Base-by-base conservation (phyloP, 2,113 vertebrate species). In the Tringa solitaria region DNA sequence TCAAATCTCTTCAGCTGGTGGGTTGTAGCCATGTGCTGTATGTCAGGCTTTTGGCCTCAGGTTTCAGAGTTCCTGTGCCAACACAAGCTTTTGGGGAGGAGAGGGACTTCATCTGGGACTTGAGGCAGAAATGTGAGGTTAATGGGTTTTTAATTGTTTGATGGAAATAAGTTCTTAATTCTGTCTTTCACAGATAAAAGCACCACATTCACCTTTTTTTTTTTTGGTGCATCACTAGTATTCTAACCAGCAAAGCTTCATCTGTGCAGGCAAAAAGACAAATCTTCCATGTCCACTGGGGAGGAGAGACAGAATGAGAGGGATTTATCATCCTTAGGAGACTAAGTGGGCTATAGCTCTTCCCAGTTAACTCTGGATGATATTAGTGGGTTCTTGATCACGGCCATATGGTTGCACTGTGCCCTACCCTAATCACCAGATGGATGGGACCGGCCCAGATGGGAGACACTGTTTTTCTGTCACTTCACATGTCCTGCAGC, bases 321-420 rank as follows among this genome's bases (percentile, higher is more conserved):
- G 35, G 33, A 92, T 96, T 92, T 77, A 63, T 88, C 93, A 89
- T 92, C 64, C 60, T 81, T 93, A 95, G 89, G 64, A 81, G 41
- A 12, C 72, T 89, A 90, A 88, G 79, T 92, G 76, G 67, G 80
- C 73, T 77, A 37, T n/a, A 43, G 89, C 48, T 70, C 37, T 61
- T 92, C 50, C 68, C 41, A 41, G 39, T 37, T 75, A 74, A 37
- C 68, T 70, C 68, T 67, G 76, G 83, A 27, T 74, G 83, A 27
- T 51, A 20, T 70, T 74, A 84, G 83, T 89, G 91, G 77, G 86
- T 92, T 86, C 89, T 69, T 94, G 92, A 91, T 80, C 53, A 32
- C 11, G 41, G 45, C 75, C 88, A 87, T 94, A 92, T 92, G 85
- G 75, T 16, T 78, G 87, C 45, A 48, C 79, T 83, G 82, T 93